A percentile compares a stretch with the other conserved stretches of the same genome.
Conservation (phyloP, 92 coral and sea anemone genomes). For the Ricordea florida region DNA sequence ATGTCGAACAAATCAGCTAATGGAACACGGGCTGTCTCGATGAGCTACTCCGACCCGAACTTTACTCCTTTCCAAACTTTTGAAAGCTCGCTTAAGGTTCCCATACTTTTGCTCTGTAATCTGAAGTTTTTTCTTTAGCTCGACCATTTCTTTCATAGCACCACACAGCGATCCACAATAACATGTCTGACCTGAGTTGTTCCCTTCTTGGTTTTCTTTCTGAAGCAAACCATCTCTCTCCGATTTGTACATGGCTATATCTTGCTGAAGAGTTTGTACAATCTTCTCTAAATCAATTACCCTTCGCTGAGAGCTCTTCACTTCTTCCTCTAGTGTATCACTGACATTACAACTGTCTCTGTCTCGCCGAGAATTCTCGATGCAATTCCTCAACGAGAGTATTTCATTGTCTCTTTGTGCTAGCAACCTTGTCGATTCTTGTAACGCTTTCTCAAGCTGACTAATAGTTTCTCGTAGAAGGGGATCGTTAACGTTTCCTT, state of each 20-base stretch:
- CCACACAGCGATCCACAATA: conserved; percentile 94
- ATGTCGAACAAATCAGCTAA: conserved; percentile 39
- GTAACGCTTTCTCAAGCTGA: conserved; percentile 82
- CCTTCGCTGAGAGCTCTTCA: conserved; percentile 71
- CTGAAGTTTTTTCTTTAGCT: conserved; percentile 82
- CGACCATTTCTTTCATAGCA: conserved; percentile 95
- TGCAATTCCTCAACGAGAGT: conserved; percentile 63
- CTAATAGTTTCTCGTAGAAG: conserved; percentile 84
- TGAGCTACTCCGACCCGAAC: conserved; percentile 86
- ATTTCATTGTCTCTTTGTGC: conserved; percentile 87
- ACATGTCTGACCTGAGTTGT: conserved; percentile 62
- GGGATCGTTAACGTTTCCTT: conserved; percentile 32
- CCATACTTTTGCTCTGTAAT: conserved; percentile 85
- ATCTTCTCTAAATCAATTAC: conserved; percentile 80
- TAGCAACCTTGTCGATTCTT: conserved; percentile 82
- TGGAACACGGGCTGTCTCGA: conserved; percentile 84
- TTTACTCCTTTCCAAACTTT: conserved; percentile 70
- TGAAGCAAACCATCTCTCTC: conserved; percentile 32
- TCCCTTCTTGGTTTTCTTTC: conserved; percentile 19
- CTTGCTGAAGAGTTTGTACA: conserved; percentile 76
- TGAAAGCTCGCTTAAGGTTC: conserved; percentile 71
- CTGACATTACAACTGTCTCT: conserved; percentile 32
- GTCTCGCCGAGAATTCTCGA: conserved; percentile 56
- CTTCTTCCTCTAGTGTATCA: conserved; percentile 75
- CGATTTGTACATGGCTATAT: conserved; percentile 56